Base-by-base conservation (phyloP, 2,113 vertebrate species). In the Montifringilla adamsi region DNA sequence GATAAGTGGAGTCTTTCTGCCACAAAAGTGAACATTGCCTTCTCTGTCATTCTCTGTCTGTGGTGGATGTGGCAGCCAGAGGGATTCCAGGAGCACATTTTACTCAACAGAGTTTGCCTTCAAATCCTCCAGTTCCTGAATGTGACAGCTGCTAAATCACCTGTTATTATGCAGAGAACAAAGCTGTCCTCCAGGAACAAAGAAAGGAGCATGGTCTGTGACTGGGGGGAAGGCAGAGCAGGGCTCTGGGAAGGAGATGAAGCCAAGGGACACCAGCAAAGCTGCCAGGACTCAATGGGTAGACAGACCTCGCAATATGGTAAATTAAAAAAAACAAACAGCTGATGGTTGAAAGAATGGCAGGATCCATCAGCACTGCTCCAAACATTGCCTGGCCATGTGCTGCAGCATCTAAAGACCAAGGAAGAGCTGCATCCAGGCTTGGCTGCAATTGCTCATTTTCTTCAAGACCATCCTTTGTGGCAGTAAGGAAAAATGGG, bases 121-220 rank as follows among this genome's bases (percentile, higher is more conserved):
- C 47, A 59, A 72, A 46, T 67, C 76, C 60, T 82, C 7, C n/a
- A 70, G 84, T 58, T 73, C 63, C 75, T 1, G 23, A 14, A 22
- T 22, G 5, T 70, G 95, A 62, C 63, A 64, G 84, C 69, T 74
- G 82, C 53, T 89, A 46, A 84, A 70, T 97, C 88, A 76, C 80
- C 78, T 83, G 28, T 46, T 78, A 19, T 68, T 70, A 43, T 41
- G 55, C 78, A 46, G 62, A 78, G 89, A 92, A 66, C 90, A 67
- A 89, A 93, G 70, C 89, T 84, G 68, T 75, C 55, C 80, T 84
- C 55, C 2, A 2, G 4, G 14, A 84, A 72, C 84, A 84, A 89
- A 94, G 90, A 33, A 15, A 49, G 16, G 12, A 53, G 23, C 39
- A 47, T 13, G 70, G 62, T 64, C 70, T 68, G 88, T 75, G 94